These are phyloP conservation scores for Lycocorax pyrrhopterus DNA, from an alignment of 2,113 vertebrate species.

Conservation along the genomic window DNA sequence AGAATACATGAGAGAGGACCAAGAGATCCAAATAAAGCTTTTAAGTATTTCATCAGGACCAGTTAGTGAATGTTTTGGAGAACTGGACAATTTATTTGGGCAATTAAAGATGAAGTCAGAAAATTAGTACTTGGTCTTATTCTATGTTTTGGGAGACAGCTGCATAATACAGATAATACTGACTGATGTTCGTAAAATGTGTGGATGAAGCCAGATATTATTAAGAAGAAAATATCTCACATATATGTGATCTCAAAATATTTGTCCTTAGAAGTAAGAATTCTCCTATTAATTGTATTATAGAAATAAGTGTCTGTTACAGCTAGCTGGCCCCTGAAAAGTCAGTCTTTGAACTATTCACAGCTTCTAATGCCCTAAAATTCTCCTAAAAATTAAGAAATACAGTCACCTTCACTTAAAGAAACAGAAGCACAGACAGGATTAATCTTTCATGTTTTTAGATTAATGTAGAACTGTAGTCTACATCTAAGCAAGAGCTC, in stretches of 20 bases:
- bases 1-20: neutral
- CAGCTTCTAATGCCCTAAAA: neutral
- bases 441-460: neutral
- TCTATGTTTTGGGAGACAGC: neutral
- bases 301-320: neutral
- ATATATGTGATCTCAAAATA: neutral
- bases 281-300: neutral
- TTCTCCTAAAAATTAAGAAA: neutral
- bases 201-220: neutral
- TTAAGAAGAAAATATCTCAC: neutral
- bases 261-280: neutral
- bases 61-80: neutral
- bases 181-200: neutral
- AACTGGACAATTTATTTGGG: neutral
- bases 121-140: neutral
- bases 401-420: neutral
- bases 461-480: neutral
- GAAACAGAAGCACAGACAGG: neutral
- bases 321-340: neutral
- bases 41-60: neutral
- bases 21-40: neutral
- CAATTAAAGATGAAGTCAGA: neutral
- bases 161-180: neutral
- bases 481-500: neutral
- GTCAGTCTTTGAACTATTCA: neutral